These are phyloP conservation scores for Pomatorhinus ruficollis DNA, from an alignment of 2,113 vertebrate species.

Conservation along the genomic window DNA sequence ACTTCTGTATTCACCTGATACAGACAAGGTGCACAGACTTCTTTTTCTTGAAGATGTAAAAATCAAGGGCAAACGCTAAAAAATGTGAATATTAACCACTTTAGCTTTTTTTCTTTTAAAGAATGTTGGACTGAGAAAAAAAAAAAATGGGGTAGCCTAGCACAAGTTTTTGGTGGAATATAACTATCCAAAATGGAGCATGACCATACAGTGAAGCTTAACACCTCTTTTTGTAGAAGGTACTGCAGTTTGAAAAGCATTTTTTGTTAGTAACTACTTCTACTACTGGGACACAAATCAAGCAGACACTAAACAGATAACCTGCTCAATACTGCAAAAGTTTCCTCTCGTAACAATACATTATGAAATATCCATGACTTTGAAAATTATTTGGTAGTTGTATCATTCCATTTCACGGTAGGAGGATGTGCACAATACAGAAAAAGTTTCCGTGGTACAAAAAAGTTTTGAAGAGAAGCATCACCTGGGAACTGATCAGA, in stretches of 20 bases:
- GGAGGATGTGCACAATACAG: fast-evolving
- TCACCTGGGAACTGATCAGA: not conserved
- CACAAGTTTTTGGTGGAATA: not conserved
- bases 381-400: not conserved
- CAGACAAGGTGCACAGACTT: not conserved
- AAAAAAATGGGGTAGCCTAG: not conserved
- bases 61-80: not conserved
- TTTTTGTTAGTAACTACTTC: not conserved
- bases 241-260: not conserved
- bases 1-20: not conserved
- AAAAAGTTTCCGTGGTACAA: not conserved
- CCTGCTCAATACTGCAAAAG: not conserved
- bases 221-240: not conserved
- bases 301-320: not conserved
- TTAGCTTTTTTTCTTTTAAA: not conserved
- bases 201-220: not conserved
- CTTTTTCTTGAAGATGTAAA: not conserved
- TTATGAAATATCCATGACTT: not conserved
- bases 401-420: not conserved
- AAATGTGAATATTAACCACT: not conserved
- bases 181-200: not conserved
- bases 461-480: not conserved
- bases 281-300: not conserved
- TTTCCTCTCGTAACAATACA: not conserved
- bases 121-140: not conserved